Evolutionary conservation across 2,113 vertebrate species (phyloP), one percentile per base, ranked within the genome.

Genomic region (Clarias batrachus): DNA sequence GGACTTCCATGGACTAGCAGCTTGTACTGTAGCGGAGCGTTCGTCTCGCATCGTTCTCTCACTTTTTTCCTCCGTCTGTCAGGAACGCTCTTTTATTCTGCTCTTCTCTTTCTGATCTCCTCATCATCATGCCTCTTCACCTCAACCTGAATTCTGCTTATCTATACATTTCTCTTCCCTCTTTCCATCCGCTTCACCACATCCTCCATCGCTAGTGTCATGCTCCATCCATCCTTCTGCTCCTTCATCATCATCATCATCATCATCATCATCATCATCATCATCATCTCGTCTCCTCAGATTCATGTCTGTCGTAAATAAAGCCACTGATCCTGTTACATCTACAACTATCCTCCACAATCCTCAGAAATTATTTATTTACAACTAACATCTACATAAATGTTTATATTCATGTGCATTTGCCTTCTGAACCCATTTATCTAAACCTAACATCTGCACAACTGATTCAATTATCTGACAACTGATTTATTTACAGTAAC

Each of bases 1-100:
- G 16, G 74, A 74, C 23, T 25, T 37, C 14, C 23, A 37, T 27
- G 41, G 82, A 66, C 23, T 37, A 14, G 37, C 27, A 19, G 41
- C 11, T 88, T 66, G 33, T 85, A 59, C 73, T 60, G 82, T 81
- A 82, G 81, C 33, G 82, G 41, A 54, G n/a, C 37, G 41, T 68
- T 78, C 56, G 41, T 68, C 82, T 52, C 83, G 62, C 78, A 33
- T 78, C 30, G 4, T 54, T 56, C 66, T 59, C 57, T 80, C 11
- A 5, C 83, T 85, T 33, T 79, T 66, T 59, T 19, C 30, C 82
- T 74, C 74, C 25, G 17, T 62, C 87, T 78, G 84, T 85, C 87
- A 82, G 70, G 52, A 63, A 62, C 41, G 41, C 87, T 66, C 74
- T 87, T 60, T 37, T 83, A 86, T 57, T 85, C 78, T 86, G 86